Conservation (phyloP, 2,113 vertebrate genomes). For the Chlorocebus sabaeus region DNA sequence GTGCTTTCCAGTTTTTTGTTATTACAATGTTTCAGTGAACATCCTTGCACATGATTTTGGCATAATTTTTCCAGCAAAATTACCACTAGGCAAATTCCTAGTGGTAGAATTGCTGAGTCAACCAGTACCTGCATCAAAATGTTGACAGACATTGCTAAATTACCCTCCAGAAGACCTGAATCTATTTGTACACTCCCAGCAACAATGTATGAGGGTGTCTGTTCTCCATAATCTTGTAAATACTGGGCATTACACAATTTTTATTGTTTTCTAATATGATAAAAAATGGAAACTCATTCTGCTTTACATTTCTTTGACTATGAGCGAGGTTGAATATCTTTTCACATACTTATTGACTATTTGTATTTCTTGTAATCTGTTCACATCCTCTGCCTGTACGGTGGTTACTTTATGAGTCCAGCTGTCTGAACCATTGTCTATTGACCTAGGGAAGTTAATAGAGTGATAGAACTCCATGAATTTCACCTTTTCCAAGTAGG, state of each 20-base stretch:
- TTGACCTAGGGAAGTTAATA: not conserved
- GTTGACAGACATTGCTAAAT: conserved; percentile 59
- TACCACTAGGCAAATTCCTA: not conserved
- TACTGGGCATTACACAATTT: not conserved
- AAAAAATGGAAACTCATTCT: not conserved
- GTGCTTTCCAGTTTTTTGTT: not conserved
- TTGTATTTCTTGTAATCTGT: not conserved
- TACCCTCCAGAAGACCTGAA: not conserved
- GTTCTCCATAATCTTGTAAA: conserved; percentile 16
- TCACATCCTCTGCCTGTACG: not conserved
- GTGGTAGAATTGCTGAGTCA: conserved; percentile 15
- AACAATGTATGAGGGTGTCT: not conserved
- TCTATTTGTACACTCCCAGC: conserved; percentile 42
- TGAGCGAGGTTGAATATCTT: not conserved
- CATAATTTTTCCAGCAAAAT: not conserved
- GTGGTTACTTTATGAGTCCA: not conserved
- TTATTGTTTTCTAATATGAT: not conserved
- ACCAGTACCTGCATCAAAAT: conserved; percentile 10
- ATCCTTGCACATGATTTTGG: not conserved
- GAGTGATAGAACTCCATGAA: not conserved
- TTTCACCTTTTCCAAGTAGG: not conserved
- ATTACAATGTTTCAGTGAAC: not conserved
- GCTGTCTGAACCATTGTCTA: not conserved
- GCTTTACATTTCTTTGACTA: not conserved
- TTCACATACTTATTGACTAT: not conserved